Evolutionary conservation across 2,797 vertebrate genomes (phyloP).

Genomic region (Danio kyathit): DNA sequence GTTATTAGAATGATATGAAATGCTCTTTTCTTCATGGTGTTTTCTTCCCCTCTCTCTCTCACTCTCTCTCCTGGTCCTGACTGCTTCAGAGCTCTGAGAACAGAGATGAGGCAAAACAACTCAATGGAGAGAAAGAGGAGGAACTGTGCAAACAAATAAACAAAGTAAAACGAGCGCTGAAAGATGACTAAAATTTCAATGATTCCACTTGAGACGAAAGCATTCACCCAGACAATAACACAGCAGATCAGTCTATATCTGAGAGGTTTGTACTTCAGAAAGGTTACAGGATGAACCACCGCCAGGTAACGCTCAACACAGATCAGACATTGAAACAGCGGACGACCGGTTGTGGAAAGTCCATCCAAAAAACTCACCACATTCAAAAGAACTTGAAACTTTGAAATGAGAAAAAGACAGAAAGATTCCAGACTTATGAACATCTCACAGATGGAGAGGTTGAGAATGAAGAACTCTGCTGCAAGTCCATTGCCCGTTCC

Average conservation of each 20-base stretch:
- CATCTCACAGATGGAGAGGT: constrained; percentile 5
- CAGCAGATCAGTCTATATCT: constrained; percentile 50
- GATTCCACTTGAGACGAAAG: neutral
- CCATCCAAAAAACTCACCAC: neutral
- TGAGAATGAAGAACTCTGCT: neutral
- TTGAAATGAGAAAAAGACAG: neutral
- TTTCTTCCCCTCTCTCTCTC: constrained; percentile 52
- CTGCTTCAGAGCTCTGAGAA: constrained; percentile 50
- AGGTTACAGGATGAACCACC: constrained; percentile 50
- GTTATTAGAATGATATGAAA: constrained; percentile 54
- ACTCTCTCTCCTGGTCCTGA: constrained; percentile 50
- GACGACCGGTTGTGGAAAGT: neutral
- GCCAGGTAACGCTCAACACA: constrained; percentile 46
- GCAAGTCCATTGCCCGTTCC: constrained; percentile 15
- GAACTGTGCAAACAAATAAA: neutral
- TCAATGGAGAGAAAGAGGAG: neutral
- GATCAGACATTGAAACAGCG: constrained; percentile 23
- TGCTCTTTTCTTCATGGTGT: constrained; percentile 67
- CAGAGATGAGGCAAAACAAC: constrained; percentile 26
- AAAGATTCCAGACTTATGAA: neutral
- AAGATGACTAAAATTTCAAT: neutral
- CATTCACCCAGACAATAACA: constrained; percentile 19
- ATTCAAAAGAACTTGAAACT: neutral
- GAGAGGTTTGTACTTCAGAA: constrained; percentile 43
- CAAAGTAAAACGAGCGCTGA: neutral